Conservation (phyloP, 2,888 invertebrate species). For the Vannuccia rotundouncinata region DNA sequence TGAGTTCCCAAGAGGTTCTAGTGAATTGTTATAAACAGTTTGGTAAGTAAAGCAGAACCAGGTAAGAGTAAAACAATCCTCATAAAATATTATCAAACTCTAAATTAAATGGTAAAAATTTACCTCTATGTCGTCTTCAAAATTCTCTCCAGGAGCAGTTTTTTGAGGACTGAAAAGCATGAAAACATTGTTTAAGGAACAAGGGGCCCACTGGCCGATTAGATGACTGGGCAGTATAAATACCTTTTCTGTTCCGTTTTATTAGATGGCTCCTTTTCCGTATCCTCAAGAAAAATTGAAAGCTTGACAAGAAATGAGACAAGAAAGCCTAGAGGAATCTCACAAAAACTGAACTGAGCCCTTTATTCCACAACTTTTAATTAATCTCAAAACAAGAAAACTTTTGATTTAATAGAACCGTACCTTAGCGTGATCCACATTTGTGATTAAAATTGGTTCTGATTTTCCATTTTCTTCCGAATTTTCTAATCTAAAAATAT, state of each 20-base stretch:
- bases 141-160: not conserved
- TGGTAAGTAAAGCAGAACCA: not conserved
- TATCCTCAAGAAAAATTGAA: slow-evolving; percentile 23
- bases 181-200: too few species aligned
- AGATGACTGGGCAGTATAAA: too few species aligned
- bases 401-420: too few species aligned
- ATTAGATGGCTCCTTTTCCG: not conserved
- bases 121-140: slow-evolving; percentile 20
- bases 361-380: too few species aligned
- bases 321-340: not conserved
- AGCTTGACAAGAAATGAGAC: not conserved
- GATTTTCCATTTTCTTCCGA: not conserved
- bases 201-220: too few species aligned
- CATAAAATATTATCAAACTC: too few species aligned
- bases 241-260: not conserved
- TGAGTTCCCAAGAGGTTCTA: slow-evolving; percentile 81
- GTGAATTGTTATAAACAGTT: slow-evolving; percentile 5
- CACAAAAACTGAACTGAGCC: not conserved
- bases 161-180: not conserved
- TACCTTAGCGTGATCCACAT: not conserved
- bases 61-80: not conserved
- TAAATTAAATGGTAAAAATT: not conserved
- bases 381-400: too few species aligned
- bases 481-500: not conserved
- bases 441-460: not conserved